Base-by-base conservation (phyloP, 2,113 vertebrate species). In the Leptobrachium ailaonicum region DNA sequence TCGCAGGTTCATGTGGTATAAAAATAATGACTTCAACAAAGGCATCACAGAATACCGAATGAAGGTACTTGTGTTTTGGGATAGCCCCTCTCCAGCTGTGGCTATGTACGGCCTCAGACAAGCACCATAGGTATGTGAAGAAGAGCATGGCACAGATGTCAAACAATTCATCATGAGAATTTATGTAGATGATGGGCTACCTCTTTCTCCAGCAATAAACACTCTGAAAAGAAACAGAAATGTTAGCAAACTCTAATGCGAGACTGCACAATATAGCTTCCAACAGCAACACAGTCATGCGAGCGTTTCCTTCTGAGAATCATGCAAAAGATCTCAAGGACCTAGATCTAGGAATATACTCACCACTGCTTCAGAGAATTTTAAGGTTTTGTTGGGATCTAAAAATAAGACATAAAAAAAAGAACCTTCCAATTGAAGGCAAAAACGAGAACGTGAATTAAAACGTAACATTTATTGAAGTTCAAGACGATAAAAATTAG, bases 51-150 rank as follows among this genome's bases (percentile, higher is more conserved):
- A n/a, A n/a, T 41, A n/a, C n/a, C n/a, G n/a, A n/a, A n/a, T n/a
- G n/a, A n/a, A n/a, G n/a, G n/a, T n/a, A n/a, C n/a, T n/a, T 42
- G n/a, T n/a, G n/a, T n/a, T n/a, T n/a, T n/a, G n/a, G n/a, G n/a
- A n/a, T n/a, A 66, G 64, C 20, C 82, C 77, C 3, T 85, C 79
- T 11, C 80, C 83, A 32, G 75, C 79, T 0, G 70, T 85, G 0
- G 54, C n/a, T n/a, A n/a, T n/a, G n/a, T n/a, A n/a, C n/a, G n/a
- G n/a, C n/a, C n/a, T n/a, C n/a, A n/a, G n/a, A 58, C 43, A 45
- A 58, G 62, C 77, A 41, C 64, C 54, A 32, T 79, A 58, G n/a
- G 54, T 32, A 10, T 73, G 77, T 7, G 74, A 74, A 20, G 40
- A 66, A 13, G 74, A 71, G n/a, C 75, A 75, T 77, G 70, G 74